phyloP scores from a whole-genome alignment of 2,888 invertebrate species.

The Hybos culiciformis region DNA sequence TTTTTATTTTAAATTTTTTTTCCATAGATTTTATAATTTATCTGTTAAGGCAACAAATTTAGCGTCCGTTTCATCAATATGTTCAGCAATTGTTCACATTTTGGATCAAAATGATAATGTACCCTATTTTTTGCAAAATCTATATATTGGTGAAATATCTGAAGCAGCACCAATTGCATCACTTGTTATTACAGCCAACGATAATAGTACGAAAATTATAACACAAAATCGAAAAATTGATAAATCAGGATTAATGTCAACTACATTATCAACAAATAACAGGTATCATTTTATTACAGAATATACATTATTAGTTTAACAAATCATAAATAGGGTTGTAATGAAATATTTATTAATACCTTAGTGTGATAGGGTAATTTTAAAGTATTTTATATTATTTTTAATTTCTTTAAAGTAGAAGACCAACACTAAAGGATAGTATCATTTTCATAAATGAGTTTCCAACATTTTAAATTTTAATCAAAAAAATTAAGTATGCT shows the following conservation, averaged over 20 bases:
- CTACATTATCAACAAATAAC: slow-evolving; percentile 7
- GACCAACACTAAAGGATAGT: no score
- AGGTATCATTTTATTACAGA: no score
- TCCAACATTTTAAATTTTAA: no score
- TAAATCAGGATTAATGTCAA: slow-evolving; percentile 4
- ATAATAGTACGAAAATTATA: slow-evolving; percentile 6
- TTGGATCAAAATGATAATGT: slow-evolving; percentile 79
- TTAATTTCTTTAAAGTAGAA: no score
- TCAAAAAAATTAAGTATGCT: no score
- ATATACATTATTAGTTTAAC: no score
- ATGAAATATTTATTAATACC: no score
- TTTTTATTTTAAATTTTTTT: slow-evolving; percentile 4
- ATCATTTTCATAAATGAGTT: no score
- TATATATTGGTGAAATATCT: slow-evolving; percentile 57
- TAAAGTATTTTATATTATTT: no score
- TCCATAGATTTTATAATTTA: slow-evolving; percentile 54
- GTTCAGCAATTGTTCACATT: slow-evolving; percentile 68
- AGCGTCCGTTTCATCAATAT: slow-evolving; percentile 58
- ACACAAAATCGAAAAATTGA: no score
- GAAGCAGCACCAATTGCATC: slow-evolving; percentile 63
- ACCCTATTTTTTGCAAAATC: slow-evolving; percentile 52
- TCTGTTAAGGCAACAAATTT: slow-evolving; percentile 75
- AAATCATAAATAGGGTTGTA: no score
- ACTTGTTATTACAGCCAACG: slow-evolving; percentile 49
- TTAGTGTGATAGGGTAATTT: no score